A percentile compares a stretch with the other conserved stretches of the same genome.
Conservation (phyloP, 2,797 vertebrate genomes). For the Arremon brunneinucha region DNA sequence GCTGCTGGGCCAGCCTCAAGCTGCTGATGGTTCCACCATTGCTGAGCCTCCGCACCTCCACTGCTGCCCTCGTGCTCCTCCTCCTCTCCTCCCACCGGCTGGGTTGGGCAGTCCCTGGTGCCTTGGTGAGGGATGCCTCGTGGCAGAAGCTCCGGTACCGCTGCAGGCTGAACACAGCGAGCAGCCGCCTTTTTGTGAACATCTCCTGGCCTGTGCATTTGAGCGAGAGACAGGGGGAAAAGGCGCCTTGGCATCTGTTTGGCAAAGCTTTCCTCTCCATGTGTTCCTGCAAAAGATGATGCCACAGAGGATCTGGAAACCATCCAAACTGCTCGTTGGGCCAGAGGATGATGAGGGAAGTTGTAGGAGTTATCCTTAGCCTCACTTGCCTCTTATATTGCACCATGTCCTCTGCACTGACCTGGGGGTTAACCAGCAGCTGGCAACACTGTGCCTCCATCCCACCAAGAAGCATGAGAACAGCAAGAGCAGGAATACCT, state of each 20-base stretch:
- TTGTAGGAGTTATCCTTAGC: neutral
- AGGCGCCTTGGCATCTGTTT: constrained; percentile 59
- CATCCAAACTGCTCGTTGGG: neutral
- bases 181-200: constrained; percentile 72
- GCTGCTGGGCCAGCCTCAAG: constrained; percentile 71
- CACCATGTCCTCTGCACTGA: neutral
- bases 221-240: constrained; percentile 77
- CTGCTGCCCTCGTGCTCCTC: constrained; percentile 65
- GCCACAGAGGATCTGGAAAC: neutral
- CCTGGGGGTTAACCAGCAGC: neutral
- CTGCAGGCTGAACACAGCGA: constrained; percentile 78
- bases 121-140: constrained; percentile 75
- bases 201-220: constrained; percentile 70
- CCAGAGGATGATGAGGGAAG: neutral
- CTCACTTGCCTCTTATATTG: neutral
- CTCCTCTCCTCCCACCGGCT: constrained; percentile 53
- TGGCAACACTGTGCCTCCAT: neutral
- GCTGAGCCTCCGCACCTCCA: constrained; percentile 84
- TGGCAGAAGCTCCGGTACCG: constrained; percentile 90
- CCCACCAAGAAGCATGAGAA: neutral
- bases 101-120: constrained; percentile 52
- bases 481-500: neutral
- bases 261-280: constrained; percentile 45
- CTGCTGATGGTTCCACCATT: constrained; percentile 82
- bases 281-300: constrained; percentile 61